Conservation (phyloP, 2,113 vertebrate species). For the Lota lota region DNA sequence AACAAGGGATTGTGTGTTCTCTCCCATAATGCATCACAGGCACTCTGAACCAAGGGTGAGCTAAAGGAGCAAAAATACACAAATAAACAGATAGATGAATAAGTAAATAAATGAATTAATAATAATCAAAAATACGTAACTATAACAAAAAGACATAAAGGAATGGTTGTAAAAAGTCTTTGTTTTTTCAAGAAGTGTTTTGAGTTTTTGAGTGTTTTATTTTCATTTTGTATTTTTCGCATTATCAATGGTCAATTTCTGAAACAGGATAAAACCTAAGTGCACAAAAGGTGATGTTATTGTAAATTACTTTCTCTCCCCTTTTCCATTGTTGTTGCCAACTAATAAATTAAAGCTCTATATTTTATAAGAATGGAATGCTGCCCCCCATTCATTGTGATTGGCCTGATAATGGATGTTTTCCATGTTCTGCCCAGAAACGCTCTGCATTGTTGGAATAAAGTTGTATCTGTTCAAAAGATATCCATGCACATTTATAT, state of each 20-base stretch:
- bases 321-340: conserved; percentile 72
- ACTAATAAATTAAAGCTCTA: conserved; percentile 84
- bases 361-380: conserved; percentile 78
- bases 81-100: no score
- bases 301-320: conserved; percentile 69
- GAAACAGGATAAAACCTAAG: conserved; percentile 55
- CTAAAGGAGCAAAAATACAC: conserved; percentile 11
- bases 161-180: conserved; percentile 66
- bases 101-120: not conserved
- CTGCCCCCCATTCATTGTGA: conserved; percentile 60
- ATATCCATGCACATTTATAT: conserved; percentile 62
- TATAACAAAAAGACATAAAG: not conserved
- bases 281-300: conserved; percentile 69
- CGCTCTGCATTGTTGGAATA: conserved; percentile 65
- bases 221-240: conserved; percentile 52
- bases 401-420: conserved; percentile 59
- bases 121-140: not conserved
- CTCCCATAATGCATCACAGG: conserved; percentile 33
- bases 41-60: conserved; percentile 14
- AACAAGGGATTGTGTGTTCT: conserved; percentile 10
- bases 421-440: conserved; percentile 60
- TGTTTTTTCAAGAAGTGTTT: conserved; percentile 55
- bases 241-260: conserved; percentile 48
- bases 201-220: conserved; percentile 59
- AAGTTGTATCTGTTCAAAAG: conserved; percentile 65